Percentiles rank a stretch among this genome's conserved stretches.
Conservation (phyloP, 2,113 vertebrate species). For the Vanacampus margaritifer region DNA sequence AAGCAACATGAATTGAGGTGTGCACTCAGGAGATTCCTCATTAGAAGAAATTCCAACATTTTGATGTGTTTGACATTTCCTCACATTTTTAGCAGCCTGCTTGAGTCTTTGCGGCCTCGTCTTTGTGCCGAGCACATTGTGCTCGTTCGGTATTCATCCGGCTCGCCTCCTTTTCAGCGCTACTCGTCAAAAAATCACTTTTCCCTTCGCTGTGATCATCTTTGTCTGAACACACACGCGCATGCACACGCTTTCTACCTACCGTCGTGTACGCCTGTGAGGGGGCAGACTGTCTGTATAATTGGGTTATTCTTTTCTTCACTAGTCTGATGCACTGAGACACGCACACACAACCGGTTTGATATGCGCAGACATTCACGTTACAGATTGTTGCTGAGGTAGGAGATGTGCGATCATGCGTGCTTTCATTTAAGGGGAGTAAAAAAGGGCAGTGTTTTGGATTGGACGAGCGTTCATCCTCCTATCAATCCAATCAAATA, state of each 20-base stretch:
- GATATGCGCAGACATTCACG: conserved; percentile 49
- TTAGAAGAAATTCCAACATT: conserved; percentile 53
- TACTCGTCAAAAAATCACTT: conserved; percentile 51
- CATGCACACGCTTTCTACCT: conserved; percentile 31
- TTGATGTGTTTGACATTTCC: conserved; percentile 50
- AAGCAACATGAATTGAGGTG: conserved; percentile 25
- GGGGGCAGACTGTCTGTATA: conserved; percentile 69
- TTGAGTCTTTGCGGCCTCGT: conserved; percentile 36
- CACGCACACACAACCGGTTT: conserved; percentile 44
- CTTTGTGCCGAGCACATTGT: conserved; percentile 36
- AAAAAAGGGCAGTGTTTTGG: conserved; percentile 6
- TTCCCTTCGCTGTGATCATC: conserved; percentile 38
- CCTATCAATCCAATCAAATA: conserved; percentile 1
- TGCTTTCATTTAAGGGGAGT: conserved; percentile 38
- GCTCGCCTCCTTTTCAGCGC: conserved; percentile 13
- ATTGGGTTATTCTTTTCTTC: conserved; percentile 71
- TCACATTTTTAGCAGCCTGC: conserved; percentile 21
- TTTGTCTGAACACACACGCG: conserved; percentile 38
- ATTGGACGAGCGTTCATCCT: conserved; percentile 11
- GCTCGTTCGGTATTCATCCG: conserved; percentile 30
- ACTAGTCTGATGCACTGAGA: conserved; percentile 67
- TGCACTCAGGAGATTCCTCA: conserved; percentile 44
- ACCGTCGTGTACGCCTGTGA: conserved; percentile 60
- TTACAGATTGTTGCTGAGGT: conserved; percentile 60
- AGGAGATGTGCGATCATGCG: conserved; percentile 43